phyloP scores from a whole-genome alignment of 2,888 invertebrate genomes.

The Eupithecia insigniata region DNA sequence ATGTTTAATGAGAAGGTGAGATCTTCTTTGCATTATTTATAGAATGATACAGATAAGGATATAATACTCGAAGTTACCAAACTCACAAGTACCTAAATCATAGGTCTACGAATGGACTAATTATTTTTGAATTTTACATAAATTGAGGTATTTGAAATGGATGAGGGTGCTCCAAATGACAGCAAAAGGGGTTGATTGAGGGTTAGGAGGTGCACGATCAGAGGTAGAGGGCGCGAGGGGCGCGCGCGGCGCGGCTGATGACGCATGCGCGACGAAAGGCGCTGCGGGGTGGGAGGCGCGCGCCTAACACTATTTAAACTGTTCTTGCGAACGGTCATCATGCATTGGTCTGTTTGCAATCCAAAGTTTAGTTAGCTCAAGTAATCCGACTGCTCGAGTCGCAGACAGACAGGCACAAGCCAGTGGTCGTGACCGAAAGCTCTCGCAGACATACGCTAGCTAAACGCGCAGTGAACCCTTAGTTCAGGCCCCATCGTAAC shows the following conservation, averaged over 20 bases:
- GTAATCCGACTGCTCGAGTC: conserved; percentile 83
- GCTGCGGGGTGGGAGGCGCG: conserved; percentile 82
- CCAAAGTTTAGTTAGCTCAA: conserved; percentile 86
- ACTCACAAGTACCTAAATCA: neutral
- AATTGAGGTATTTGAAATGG: conserved; percentile 9
- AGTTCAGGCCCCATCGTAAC: conserved; percentile 81
- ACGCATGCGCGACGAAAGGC: conserved; percentile 86
- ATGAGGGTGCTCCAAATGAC: conserved; percentile 28
- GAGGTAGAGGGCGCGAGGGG: conserved; percentile 49
- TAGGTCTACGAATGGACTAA: neutral
- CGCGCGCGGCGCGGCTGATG: conserved; percentile 71
- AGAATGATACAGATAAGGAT: neutral
- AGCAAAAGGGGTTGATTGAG: conserved; percentile 28
- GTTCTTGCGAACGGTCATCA: conserved; percentile 86
- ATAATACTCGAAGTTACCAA: neutral
- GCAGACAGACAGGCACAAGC: conserved; percentile 84
- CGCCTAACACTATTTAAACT: conserved; percentile 86
- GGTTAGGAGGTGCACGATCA: conserved; percentile 17
- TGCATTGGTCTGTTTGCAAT: conserved; percentile 89
- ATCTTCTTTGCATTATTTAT: conserved; percentile 2
- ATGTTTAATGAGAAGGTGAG: neutral
- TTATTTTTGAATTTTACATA: neutral
- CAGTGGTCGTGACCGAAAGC: conserved; percentile 86
- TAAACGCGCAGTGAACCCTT: conserved; percentile 82
- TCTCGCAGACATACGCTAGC: conserved; percentile 83